Evolutionary conservation across 2,888 invertebrate genomes (phyloP).

Genomic region (Eulithis testata): DNA sequence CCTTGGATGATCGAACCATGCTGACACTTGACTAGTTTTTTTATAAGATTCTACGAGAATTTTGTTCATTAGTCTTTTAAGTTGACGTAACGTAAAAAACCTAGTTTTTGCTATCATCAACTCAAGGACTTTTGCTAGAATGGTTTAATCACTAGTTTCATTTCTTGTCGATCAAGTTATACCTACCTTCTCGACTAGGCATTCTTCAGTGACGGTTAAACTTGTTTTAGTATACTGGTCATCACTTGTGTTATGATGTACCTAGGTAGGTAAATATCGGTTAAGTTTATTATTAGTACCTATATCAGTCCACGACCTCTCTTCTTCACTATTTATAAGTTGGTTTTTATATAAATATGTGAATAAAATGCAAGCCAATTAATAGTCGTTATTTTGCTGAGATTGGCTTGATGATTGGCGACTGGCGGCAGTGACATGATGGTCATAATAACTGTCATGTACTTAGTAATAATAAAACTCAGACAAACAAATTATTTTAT

Average conservation of each 20-base stretch:
- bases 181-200: not conserved
- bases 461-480: not conserved
- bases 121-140: constrained; percentile 19
- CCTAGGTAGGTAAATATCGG: no score
- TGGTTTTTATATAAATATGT: not conserved
- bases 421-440: not conserved
- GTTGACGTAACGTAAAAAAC: constrained; percentile 16
- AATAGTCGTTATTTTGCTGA: not conserved
- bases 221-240: constrained; percentile 6
- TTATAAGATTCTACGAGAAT: constrained; percentile 1
- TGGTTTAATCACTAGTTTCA: constrained; percentile 1
- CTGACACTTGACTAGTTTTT: constrained; percentile 6
- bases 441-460: not conserved
- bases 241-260: not conserved
- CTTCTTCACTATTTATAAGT: no score
- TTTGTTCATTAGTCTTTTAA: constrained; percentile 3
- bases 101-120: constrained; percentile 15
- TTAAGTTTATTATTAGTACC: no score
- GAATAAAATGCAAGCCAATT: not conserved
- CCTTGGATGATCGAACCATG: not conserved
- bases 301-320: no score
- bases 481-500: not conserved
- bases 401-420: not conserved
- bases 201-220: constrained; percentile 20
- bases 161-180: constrained; percentile 21